Evolutionary conservation across 2,113 vertebrate genomes (phyloP).

Genomic region (Perognathus longimembris): DNA sequence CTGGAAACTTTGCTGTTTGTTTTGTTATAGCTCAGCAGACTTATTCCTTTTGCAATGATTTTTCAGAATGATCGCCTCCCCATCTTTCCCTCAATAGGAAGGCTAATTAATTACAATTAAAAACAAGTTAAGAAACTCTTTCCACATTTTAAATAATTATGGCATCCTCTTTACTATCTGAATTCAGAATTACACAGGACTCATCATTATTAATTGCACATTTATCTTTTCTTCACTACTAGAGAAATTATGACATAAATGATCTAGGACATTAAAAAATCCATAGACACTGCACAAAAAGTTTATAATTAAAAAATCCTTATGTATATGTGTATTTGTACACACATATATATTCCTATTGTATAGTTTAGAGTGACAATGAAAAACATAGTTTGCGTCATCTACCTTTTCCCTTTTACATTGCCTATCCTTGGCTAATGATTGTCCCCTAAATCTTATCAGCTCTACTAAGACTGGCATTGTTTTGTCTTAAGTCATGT

Average conservation of each 20-base stretch:
- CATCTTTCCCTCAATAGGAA: neutral
- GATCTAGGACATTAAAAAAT: neutral
- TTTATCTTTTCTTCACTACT: neutral
- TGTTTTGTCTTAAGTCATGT: neutral
- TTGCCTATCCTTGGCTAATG: neutral
- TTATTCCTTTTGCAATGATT: neutral
- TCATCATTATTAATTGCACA: neutral
- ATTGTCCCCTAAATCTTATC: neutral
- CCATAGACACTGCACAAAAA: neutral
- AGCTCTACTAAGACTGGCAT: neutral
- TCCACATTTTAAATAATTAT: conserved; percentile 14
- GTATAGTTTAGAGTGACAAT: neutral
- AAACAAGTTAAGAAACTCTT: neutral
- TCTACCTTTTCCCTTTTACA: neutral
- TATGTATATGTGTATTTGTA: no score
- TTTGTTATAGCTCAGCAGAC: neutral
- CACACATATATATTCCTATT: neutral
- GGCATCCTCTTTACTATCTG: neutral
- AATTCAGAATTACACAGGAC: neutral
- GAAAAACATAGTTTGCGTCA: neutral
- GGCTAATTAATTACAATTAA: neutral
- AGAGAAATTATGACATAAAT: neutral
- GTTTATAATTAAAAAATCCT: neutral
- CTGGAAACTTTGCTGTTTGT: neutral
- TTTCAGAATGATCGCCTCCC: neutral